These are phyloP conservation scores for Carassius gibelio DNA, from an alignment of 2,113 vertebrate species.

Conservation along the genomic window DNA sequence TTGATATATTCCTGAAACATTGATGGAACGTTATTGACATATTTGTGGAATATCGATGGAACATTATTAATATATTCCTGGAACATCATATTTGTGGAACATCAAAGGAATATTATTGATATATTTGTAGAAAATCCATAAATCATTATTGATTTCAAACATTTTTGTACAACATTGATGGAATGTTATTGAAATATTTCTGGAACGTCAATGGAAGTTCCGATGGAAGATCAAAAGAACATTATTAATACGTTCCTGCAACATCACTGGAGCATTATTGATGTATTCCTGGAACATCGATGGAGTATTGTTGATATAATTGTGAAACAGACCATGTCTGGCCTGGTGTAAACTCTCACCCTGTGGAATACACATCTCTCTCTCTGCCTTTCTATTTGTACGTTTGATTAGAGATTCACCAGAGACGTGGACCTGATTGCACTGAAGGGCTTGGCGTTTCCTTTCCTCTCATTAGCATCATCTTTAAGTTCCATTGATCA, in stretches of 20 bases:
- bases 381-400: constrained; percentile 10
- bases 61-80: background rate
- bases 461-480: constrained; percentile 64
- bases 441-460: constrained; percentile 59
- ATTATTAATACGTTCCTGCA: too few species aligned
- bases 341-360: background rate
- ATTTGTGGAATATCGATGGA: background rate
- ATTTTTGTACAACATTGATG: too few species aligned
- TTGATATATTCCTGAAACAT: too few species aligned
- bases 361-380: background rate
- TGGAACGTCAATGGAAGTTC: too few species aligned
- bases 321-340: background rate
- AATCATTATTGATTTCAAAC: too few species aligned
- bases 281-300: too few species aligned
- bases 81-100: too few species aligned
- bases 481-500: constrained; percentile 67
- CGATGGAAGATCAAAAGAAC: too few species aligned
- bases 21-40: background rate
- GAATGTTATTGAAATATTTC: too few species aligned
- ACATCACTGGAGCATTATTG: too few species aligned
- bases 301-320: too few species aligned
- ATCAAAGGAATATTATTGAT: background rate
- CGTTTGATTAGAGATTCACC: constrained; percentile 70
- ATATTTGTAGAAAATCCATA: too few species aligned
- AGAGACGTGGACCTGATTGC: constrained; percentile 69